These are phyloP conservation scores for Phrynocephalus vlangalii DNA, from an alignment of 2,797 vertebrate species.

Conservation along the genomic window DNA sequence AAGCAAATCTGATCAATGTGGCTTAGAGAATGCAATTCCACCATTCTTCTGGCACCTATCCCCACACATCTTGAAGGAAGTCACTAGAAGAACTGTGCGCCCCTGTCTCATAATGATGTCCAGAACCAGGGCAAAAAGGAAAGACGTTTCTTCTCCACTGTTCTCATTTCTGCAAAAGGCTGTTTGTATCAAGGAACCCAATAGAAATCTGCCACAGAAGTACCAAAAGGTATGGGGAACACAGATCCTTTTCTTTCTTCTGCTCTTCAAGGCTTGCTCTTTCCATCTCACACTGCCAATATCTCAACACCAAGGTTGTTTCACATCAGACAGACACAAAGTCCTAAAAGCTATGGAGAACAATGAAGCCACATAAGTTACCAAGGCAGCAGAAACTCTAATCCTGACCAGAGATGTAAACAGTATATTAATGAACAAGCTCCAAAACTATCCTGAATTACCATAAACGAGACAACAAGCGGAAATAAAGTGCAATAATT, in stretches of 20 bases:
- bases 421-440: not conserved
- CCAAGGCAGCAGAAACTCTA: not conserved
- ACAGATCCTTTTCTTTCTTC: not conserved
- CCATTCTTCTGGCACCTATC: not conserved
- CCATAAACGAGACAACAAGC: not conserved
- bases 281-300: not conserved
- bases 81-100: not conserved
- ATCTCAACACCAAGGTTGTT: not conserved
- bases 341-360: not conserved
- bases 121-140: not conserved
- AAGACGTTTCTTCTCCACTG: not conserved
- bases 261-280: not conserved
- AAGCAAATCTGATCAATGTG: too few species aligned
- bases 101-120: not conserved
- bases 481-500: not conserved
- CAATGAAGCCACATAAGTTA: not conserved
- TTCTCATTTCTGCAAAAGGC: not conserved
- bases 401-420: not conserved
- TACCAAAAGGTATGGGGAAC: not conserved
- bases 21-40: not conserved
- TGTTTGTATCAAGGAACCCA: not conserved
- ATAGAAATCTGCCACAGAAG: too few species aligned
- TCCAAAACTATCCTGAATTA: not conserved
- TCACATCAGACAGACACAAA: not conserved
- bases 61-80: not conserved